phyloP scores from a whole-genome alignment of 1,140 invertebrate species.

The Chymomyza costata region DNA sequence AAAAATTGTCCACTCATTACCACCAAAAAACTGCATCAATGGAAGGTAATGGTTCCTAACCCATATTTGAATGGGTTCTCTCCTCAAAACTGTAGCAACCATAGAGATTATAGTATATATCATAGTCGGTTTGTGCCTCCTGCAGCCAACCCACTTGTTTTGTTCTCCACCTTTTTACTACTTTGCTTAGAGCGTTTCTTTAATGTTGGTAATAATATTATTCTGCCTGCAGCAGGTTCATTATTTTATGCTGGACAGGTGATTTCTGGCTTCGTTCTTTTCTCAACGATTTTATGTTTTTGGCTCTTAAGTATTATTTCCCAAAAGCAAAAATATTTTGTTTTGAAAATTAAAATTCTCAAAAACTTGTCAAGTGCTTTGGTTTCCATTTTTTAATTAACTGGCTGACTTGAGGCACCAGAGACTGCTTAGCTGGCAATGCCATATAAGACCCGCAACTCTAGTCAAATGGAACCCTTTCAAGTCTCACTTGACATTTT shows the following conservation, averaged over 20 bases:
- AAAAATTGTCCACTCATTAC: too few species aligned
- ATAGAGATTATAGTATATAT: too few species aligned
- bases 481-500: slow-evolving; percentile 51
- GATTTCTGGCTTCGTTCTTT: slow-evolving; percentile 28
- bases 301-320: neutral
- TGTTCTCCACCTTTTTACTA: slow-evolving; percentile 25
- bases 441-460: too few species aligned
- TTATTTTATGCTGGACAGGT: slow-evolving; percentile 72
- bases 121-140: too few species aligned
- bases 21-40: too few species aligned
- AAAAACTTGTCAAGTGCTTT: slow-evolving; percentile 13
- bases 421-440: too few species aligned
- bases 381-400: neutral
- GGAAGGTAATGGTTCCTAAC: too few species aligned
- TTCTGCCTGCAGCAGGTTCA: slow-evolving; percentile 55
- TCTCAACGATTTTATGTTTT: neutral
- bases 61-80: too few species aligned
- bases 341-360: neutral
- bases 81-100: too few species aligned
- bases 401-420: too few species aligned
- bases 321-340: too few species aligned
- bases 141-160: slow-evolving; percentile 2
- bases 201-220: slow-evolving; percentile 67
- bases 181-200: slow-evolving; percentile 64
- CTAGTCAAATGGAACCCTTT: slow-evolving; percentile 37